A percentile compares a stretch with the other conserved stretches of the same genome.
Evolutionary conservation across 2,113 vertebrate species (phyloP).

Genomic region (Plecturocebus donacophilus): DNA sequence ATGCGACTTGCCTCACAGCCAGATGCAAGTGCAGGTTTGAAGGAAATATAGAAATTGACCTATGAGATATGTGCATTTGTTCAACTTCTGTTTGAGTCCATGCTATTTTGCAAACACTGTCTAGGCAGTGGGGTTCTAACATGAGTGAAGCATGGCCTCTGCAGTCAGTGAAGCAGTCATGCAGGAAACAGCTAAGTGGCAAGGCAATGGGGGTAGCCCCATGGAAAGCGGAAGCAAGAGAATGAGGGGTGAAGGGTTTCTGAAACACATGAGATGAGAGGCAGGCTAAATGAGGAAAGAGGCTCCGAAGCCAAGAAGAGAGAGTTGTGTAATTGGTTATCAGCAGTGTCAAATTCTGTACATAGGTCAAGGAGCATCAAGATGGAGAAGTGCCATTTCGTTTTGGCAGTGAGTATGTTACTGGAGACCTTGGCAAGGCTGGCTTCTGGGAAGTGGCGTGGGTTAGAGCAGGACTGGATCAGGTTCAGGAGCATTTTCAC

Average conservation of each 20-base stretch:
- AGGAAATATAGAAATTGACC: neutral
- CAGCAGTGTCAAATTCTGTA: slow-evolving; percentile 79
- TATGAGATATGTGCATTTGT: neutral
- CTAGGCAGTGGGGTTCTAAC: neutral
- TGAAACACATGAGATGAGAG: slow-evolving; percentile 57
- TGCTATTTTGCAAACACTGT: neutral
- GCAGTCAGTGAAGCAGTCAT: neutral
- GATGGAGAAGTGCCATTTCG: slow-evolving; percentile 72
- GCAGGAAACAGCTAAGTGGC: neutral
- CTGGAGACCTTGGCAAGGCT: slow-evolving; percentile 80
- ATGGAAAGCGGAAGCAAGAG: neutral
- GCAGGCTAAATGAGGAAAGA: slow-evolving; percentile 75
- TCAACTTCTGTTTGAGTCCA: neutral
- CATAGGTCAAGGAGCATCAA: slow-evolving; percentile 78
- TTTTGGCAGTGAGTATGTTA: slow-evolving; percentile 79
- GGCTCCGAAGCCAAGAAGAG: slow-evolving; percentile 60
- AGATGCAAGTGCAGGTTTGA: neutral
- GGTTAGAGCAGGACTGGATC: slow-evolving; percentile 70
- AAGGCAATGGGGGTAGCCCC: neutral
- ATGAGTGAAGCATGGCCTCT: neutral
- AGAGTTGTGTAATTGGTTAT: slow-evolving; percentile 80
- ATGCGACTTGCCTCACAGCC: neutral
- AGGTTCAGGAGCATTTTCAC: slow-evolving; percentile 75
- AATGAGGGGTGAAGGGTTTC: slow-evolving; percentile 4
- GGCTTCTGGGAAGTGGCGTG: slow-evolving; percentile 80